Evolutionary conservation across 2,888 invertebrate genomes (phyloP).

Genomic region (Galerucella pusilla): DNA sequence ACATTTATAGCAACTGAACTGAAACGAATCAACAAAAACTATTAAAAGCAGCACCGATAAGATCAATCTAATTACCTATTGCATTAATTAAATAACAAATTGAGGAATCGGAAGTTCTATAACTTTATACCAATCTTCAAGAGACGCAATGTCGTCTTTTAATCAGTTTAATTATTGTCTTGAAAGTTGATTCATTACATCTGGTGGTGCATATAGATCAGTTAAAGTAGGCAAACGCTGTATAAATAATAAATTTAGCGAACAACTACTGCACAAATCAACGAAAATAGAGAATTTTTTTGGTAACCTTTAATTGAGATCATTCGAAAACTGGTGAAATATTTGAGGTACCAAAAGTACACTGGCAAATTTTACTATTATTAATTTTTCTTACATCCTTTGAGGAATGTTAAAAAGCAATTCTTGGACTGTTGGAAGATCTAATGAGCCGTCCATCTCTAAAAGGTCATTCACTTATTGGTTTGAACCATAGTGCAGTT

Average conservation of each 20-base stretch:
- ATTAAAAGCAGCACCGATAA: neutral
- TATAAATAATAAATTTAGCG: neutral
- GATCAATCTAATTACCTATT: conserved; percentile 17
- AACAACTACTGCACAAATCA: neutral
- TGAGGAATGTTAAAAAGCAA: no score
- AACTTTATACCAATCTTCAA: conserved; percentile 15
- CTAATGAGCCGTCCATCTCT: no score
- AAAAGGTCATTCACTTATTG: no score
- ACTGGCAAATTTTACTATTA: no score
- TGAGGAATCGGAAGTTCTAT: conserved; percentile 14
- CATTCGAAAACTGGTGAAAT: no score
- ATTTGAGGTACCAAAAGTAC: no score
- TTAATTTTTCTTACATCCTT: no score
- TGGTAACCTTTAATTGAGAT: neutral
- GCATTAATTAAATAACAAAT: conserved; percentile 11
- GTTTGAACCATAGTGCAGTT: no score
- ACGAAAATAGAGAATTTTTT: neutral
- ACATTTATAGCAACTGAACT: no score
- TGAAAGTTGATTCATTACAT: conserved; percentile 42
- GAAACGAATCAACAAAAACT: no score
- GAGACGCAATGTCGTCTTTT: conserved; percentile 36
- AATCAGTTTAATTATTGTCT: conserved; percentile 45
- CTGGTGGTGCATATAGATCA: conserved; percentile 6
- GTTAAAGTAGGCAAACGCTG: neutral
- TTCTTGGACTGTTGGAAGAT: no score